Evolutionary conservation across 2,888 invertebrate genomes (phyloP).

Genomic region (Ceriagrion tenellum): DNA sequence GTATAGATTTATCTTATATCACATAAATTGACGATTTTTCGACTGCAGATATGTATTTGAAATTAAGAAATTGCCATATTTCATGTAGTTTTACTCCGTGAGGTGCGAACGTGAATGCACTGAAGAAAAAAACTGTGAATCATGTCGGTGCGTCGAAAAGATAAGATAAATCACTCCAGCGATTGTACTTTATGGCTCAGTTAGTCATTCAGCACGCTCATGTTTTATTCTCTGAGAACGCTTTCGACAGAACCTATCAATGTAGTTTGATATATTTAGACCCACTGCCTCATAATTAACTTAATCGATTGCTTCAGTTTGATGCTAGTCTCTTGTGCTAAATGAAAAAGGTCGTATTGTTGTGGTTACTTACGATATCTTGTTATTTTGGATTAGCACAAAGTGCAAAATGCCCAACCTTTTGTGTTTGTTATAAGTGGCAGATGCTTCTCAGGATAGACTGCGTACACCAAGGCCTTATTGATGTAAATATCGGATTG

Average conservation of each 20-base stretch:
- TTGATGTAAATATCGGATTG: slow-evolving; percentile 21
- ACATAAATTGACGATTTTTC: no score
- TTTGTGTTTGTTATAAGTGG: slow-evolving; percentile 55
- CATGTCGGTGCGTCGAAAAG: background rate
- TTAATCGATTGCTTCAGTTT: background rate
- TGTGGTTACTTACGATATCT: background rate
- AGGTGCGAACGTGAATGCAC: background rate
- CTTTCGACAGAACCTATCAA: background rate
- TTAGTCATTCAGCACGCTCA: background rate
- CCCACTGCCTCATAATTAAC: background rate
- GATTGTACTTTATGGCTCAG: background rate
- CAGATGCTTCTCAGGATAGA: slow-evolving; percentile 16
- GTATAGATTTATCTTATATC: no score
- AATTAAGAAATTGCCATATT: no score
- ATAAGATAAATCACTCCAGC: background rate
- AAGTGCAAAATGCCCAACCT: background rate
- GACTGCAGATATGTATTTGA: no score
- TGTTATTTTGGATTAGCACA: background rate
- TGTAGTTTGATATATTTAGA: no score
- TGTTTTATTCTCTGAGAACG: background rate
- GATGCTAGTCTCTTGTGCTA: background rate
- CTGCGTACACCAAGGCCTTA: slow-evolving; percentile 20
- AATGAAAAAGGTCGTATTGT: background rate
- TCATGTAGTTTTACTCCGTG: no score
- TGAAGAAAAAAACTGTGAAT: background rate